Evolutionary conservation across 1,140 invertebrate genomes (phyloP).

Genomic region (Mamestra configurata): DNA sequence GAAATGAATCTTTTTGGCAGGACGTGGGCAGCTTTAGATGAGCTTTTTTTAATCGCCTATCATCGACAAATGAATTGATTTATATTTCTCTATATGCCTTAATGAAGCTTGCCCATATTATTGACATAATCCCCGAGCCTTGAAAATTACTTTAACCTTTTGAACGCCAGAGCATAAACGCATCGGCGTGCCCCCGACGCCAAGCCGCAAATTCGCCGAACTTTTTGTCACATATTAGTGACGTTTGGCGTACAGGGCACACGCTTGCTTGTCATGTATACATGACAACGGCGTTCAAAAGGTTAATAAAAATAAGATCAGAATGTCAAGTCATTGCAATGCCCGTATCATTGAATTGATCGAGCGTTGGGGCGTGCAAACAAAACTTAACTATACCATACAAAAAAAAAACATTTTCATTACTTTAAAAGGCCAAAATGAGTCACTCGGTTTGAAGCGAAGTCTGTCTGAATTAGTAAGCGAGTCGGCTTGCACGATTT

Average conservation of each 20-base stretch:
- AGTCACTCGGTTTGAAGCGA: conserved; percentile 20
- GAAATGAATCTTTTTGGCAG: background rate
- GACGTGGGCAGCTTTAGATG: background rate
- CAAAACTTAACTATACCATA: conserved; percentile 8
- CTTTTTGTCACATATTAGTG: too few relatives aligned
- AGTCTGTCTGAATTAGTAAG: conserved; percentile 24
- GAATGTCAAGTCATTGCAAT: conserved; percentile 24
- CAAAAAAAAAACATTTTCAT: conserved; percentile 31
- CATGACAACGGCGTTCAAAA: too few relatives aligned
- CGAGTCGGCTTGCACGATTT: background rate
- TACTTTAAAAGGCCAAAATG: conserved; percentile 33
- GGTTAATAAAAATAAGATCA: conserved; percentile 5
- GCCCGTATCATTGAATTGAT: conserved; percentile 29
- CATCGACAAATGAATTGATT: background rate
- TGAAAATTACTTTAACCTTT: background rate
- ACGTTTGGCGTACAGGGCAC: too few relatives aligned
- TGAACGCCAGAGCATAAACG: too few relatives aligned
- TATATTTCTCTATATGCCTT: background rate
- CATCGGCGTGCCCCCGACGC: too few relatives aligned
- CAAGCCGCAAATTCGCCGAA: too few relatives aligned
- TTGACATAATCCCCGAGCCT: background rate
- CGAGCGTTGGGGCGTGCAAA: background rate
- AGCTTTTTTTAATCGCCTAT: background rate
- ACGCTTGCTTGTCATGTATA: too few relatives aligned
- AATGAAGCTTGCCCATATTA: background rate